Base-by-base conservation (phyloP, 2,797 vertebrate species). In the Myiotriccus ornatus region DNA sequence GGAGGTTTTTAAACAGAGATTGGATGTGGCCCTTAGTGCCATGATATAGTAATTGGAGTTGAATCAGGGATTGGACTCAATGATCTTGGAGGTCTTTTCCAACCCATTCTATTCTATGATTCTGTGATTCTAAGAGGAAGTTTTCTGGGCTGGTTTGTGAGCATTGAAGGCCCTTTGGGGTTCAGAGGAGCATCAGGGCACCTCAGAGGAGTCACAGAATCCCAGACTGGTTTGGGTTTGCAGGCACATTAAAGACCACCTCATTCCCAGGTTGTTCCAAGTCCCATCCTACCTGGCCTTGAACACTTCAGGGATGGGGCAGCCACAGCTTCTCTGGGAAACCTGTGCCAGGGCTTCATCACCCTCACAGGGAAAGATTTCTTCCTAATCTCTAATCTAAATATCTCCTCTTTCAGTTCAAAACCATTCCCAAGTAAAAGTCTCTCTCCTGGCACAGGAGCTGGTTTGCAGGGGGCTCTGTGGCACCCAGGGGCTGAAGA, bases 41-140 rank as follows among this genome's bases (percentile, higher is more conserved):
- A n/a, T n/a, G n/a, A n/a, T n/a, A n/a, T n/a, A n/a, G n/a, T n/a
- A n/a, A n/a, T n/a, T n/a, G n/a, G n/a, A n/a, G n/a, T n/a, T n/a
- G n/a, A n/a, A n/a, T n/a, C n/a, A n/a, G n/a, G n/a, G n/a, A n/a
- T n/a, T n/a, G n/a, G n/a, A n/a, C n/a, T n/a, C n/a, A n/a, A n/a
- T n/a, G n/a, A n/a, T n/a, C n/a, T n/a, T n/a, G n/a, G n/a, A n/a
- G n/a, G n/a, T n/a, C n/a, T n/a, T n/a, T n/a, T n/a, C n/a, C n/a
- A n/a, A n/a, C n/a, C n/a, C n/a, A n/a, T n/a, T n/a, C n/a, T n/a
- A n/a, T n/a, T n/a, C n/a, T n/a, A n/a, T n/a, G n/a, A n/a, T n/a
- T n/a, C n/a, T n/a, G n/a, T n/a, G n/a, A n/a, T n/a, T n/a, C n/a
- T 1, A 1, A 13, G 39, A 7, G 12, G 62, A 73, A 35, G 1